Base-by-base conservation (phyloP, 1,140 invertebrate species). In the Sarcophaga peregrina region DNA sequence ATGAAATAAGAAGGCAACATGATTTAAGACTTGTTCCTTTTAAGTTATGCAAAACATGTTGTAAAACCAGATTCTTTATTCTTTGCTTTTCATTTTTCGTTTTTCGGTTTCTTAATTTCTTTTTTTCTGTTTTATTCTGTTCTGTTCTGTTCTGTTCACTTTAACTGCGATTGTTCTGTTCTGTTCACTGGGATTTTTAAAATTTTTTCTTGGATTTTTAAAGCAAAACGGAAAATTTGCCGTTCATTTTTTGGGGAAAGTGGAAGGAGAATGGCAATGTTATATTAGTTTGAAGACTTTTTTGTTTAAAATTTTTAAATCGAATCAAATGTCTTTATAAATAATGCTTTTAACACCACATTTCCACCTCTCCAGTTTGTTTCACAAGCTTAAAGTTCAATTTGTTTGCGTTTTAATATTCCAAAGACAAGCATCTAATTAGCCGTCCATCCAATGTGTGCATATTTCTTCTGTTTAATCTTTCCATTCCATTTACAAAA, bases 21-120 rank as follows among this genome's bases (percentile, higher is more conserved):
- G 75, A 78, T 78, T 78, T 78, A 78, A 52, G 75, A 78, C 75
- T 78, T 78, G 75, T 78, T 78, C 48, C 75, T 78, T 78, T 78
- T 78, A 50, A 78, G 75, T 78, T 78, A 78, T 78, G 75, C 75
- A 78, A 78, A 78, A 52, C 47, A 78, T 78, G 75, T 78, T 78
- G 75, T 78, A 78, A 20, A 78, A 78, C 75, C 75, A 78, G 75
- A 78, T 78, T 78, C 48, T 78, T 76, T 9, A 15, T 47, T 76
- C 45, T 47, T 76, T 48, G 11, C 74, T 48, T 17, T 17, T 47
- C 45, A 15, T 58, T 68, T 68, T 68, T 50, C n/a, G 7, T 17
- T 76, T 46, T 8, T 50, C 20, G 15, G 47, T 50, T 50, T n/a
- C 47, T 78, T 78, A 0, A 8, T 68, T 9, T 68, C 20, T 20